Evolutionary conservation across 2,888 invertebrate species (phyloP).

Genomic region (Gisinianus flammeolus): DNA sequence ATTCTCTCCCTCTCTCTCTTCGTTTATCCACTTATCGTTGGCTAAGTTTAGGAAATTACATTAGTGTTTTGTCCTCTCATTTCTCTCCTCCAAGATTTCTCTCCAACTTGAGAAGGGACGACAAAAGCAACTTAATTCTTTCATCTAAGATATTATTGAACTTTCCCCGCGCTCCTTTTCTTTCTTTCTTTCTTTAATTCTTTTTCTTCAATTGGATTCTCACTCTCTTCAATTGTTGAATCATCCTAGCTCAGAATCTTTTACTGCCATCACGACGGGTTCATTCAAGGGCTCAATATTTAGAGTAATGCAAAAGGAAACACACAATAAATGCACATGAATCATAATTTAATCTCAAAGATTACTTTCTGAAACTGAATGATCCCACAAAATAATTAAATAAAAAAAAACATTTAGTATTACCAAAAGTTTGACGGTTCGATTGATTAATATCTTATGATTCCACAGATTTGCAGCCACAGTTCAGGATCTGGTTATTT

Average conservation of each 20-base stretch:
- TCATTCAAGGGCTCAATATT: too few relatives aligned
- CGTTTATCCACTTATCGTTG: background rate
- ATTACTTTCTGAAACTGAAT: too few relatives aligned
- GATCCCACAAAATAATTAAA: background rate
- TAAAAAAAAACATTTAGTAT: too few relatives aligned
- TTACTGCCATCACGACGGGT: too few relatives aligned
- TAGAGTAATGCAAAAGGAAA: too few relatives aligned
- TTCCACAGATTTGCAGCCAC: slow-evolving; percentile 60
- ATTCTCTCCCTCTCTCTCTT: background rate
- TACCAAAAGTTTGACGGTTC: too few relatives aligned
- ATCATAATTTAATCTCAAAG: too few relatives aligned
- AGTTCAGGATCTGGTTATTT: slow-evolving; percentile 61
- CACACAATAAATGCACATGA: too few relatives aligned
- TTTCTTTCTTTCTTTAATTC: background rate
- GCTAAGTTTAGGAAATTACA: slow-evolving; percentile 14
- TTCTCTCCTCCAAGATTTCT: background rate
- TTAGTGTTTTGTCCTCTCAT: slow-evolving; percentile 6
- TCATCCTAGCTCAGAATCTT: too few relatives aligned
- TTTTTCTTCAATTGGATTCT: background rate
- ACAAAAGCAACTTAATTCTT: slow-evolving; percentile 7
- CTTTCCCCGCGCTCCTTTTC: background rate
- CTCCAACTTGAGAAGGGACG: background rate
- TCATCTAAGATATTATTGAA: slow-evolving; percentile 11
- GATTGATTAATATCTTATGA: background rate
- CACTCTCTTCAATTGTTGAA: too few relatives aligned